These are phyloP conservation scores for Paraescarpia echinospica DNA, from an alignment of 1,140 invertebrate genomes.

Conservation along the genomic window DNA sequence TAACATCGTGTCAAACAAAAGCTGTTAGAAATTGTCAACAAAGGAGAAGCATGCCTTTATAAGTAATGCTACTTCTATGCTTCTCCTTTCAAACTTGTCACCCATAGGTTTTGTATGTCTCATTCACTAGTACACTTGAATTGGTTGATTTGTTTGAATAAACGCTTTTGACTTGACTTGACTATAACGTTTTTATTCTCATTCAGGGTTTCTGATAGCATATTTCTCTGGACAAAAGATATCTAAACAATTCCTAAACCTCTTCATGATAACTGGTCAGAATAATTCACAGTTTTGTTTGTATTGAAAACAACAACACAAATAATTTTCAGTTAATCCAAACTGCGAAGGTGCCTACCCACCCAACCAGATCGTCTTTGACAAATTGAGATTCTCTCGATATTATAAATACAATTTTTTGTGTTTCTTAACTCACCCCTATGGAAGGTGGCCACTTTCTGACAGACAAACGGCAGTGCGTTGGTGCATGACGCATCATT, in stretches of 20 bases:
- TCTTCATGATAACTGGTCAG: not conserved
- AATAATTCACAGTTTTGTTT: not conserved
- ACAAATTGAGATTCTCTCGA: not conserved
- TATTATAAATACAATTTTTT: conserved; percentile 29
- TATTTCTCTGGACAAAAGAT: not conserved
- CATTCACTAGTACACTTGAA: too few species aligned
- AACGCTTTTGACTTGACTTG: too few species aligned
- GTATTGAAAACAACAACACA: not conserved
- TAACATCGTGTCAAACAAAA: too few species aligned
- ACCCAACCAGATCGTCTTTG: not conserved
- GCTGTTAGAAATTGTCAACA: too few species aligned
- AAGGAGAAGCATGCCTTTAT: too few species aligned
- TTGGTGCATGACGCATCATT: conserved; percentile 60
- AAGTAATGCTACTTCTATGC: too few species aligned
- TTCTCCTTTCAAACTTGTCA: too few species aligned
- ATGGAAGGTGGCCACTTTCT: conserved; percentile 54
- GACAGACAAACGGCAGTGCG: conserved; percentile 61
- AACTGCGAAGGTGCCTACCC: not conserved
- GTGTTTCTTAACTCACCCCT: conserved; percentile 57
- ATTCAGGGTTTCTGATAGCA: not conserved
- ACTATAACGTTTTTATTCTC: not conserved
- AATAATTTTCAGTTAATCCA: not conserved
- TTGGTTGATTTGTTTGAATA: too few species aligned
- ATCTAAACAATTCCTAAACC: not conserved
- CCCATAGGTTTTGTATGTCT: too few species aligned